A percentile compares a stretch with the other conserved stretches of the same genome.
Conservation (phyloP, 2,888 invertebrate genomes). For the Pseudococcus longispinus region DNA sequence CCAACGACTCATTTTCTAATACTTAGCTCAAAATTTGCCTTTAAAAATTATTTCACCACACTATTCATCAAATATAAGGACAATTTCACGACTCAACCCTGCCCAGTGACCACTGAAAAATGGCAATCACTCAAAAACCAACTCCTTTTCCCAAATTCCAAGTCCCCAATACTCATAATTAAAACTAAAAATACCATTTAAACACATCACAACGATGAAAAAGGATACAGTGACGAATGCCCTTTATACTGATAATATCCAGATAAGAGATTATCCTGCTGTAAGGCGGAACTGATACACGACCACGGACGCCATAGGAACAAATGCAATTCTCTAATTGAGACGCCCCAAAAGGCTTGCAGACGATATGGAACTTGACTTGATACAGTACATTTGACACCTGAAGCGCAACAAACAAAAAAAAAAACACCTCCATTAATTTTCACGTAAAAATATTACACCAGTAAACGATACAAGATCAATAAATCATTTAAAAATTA, state of each 20-base stretch:
- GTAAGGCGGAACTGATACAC: constrained; percentile 71
- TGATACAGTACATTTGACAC: constrained; percentile 75
- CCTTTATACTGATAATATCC: constrained; percentile 64
- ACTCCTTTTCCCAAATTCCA: background rate
- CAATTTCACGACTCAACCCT: no score
- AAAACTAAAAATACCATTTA: no score
- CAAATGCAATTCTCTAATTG: constrained; percentile 76
- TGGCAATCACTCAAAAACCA: no score
- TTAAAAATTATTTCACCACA: no score
- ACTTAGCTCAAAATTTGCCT: no score
- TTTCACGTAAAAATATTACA: background rate
- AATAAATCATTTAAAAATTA: background rate
- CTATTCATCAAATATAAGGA: no score
- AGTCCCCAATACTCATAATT: background rate
- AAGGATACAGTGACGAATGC: constrained; percentile 60
- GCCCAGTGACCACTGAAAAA: no score
- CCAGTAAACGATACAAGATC: background rate
- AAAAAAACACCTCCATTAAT: constrained; percentile 10
- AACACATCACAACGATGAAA: background rate
- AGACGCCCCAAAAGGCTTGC: constrained; percentile 81
- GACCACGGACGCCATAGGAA: constrained; percentile 78
- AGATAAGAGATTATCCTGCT: constrained; percentile 67
- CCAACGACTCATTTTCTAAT: no score
- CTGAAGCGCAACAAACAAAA: constrained; percentile 65
- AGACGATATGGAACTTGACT: constrained; percentile 78